These are phyloP conservation scores for Bellardia bayeri DNA, from an alignment of 2,888 invertebrate species.

Conservation along the genomic window DNA sequence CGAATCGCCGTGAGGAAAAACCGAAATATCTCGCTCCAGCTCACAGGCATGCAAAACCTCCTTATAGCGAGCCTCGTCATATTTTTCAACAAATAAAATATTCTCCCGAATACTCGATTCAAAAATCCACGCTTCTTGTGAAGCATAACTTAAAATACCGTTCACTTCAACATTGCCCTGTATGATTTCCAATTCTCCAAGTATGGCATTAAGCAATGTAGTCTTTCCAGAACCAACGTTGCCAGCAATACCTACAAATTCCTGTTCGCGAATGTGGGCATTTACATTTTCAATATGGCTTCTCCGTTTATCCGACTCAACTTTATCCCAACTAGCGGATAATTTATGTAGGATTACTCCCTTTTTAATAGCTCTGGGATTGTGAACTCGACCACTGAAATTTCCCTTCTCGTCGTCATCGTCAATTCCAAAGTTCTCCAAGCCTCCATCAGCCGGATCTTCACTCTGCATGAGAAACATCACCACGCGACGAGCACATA, in stretches of 20 bases:
- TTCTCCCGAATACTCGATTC: conserved; percentile 93
- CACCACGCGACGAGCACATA: conserved; percentile 89
- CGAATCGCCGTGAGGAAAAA: conserved; percentile 85
- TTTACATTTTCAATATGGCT: conserved; percentile 84
- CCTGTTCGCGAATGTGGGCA: conserved; percentile 80
- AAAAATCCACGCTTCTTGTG: conserved; percentile 94
- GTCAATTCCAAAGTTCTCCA: conserved; percentile 77
- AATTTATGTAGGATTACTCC: conserved; percentile 84
- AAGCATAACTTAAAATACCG: conserved; percentile 90
- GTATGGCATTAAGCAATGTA: conserved; percentile 89
- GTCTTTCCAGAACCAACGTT: conserved; percentile 91
- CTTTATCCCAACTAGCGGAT: conserved; percentile 85
- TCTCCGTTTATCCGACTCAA: conserved; percentile 75
- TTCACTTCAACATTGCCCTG: conserved; percentile 86
- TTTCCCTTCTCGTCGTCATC: conserved; percentile 77
- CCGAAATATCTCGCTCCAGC: conserved; percentile 87
- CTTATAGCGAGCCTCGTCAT: conserved; percentile 85
- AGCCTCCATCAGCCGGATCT: conserved; percentile 78
- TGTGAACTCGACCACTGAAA: conserved; percentile 77
- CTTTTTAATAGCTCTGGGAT: conserved; percentile 78
- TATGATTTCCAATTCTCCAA: conserved; percentile 89
- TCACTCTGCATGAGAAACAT: conserved; percentile 85
- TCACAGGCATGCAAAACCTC: conserved; percentile 87
- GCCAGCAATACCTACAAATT: conserved; percentile 87
- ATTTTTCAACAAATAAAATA: conserved; percentile 92